Conservation (phyloP, 2,797 vertebrate species). For the Danio choprae region DNA sequence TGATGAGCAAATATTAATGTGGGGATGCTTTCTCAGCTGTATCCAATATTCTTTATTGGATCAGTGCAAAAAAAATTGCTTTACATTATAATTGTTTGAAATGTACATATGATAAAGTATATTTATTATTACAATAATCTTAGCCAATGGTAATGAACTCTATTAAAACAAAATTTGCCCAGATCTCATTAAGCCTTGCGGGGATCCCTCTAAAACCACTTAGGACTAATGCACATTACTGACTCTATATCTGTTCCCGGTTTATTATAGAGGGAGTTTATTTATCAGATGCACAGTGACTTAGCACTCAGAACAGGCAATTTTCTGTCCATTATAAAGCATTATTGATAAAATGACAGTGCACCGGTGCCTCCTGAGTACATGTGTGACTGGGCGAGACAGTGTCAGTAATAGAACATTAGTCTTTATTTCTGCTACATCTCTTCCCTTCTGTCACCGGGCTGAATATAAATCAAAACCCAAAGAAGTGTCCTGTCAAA, state of each 20-base stretch:
- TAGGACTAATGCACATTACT: constrained; percentile 20
- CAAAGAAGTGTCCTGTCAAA: constrained; percentile 24
- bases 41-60: constrained; percentile 45
- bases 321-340: constrained; percentile 56
- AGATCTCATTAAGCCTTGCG: constrained; percentile 11
- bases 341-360: constrained; percentile 53
- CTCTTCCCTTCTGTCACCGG: constrained; percentile 41
- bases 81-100: constrained; percentile 30
- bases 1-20: constrained; percentile 62
- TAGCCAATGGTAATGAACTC: constrained; percentile 29
- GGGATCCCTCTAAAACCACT: constrained; percentile 15
- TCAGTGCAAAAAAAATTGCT: constrained; percentile 36
- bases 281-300: constrained; percentile 26
- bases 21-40: constrained; percentile 39
- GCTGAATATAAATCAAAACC: constrained; percentile 32
- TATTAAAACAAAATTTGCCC: constrained; percentile 37
- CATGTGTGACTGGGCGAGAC: constrained; percentile 52
- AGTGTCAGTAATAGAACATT: constrained; percentile 61
- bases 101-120: constrained; percentile 19
- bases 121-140: constrained; percentile 45
- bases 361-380: constrained; percentile 37
- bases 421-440: constrained; percentile 55
- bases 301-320: constrained; percentile 33
- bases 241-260: background rate
- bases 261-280: constrained; percentile 7